Evolutionary conservation across 35 echinoderm and acorn worm species (phyloP), one percentile per base, ranked within the genome.

Genomic region (Apostichopus parvimensis): DNA sequence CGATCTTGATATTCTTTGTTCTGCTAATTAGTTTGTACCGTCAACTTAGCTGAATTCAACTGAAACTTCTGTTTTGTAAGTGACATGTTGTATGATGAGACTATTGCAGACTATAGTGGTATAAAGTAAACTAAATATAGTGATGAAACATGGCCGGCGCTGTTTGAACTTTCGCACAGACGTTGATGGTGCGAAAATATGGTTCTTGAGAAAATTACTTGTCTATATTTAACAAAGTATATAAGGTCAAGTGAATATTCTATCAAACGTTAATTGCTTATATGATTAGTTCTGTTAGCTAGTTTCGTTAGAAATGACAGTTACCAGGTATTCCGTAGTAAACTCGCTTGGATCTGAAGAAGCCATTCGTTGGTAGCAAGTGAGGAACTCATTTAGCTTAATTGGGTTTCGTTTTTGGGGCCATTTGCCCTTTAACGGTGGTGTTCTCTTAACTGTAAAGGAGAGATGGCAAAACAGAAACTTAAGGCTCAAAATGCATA

Each of bases 341-440:
- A 84, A 84, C 58, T 59, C 81, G 52, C 56, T 84, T 23, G 81
- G 81, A 8, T 84, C 81, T 4, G 54, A 22, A 6, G 56, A 84
- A 6, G 81, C 81, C 81, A 84, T 84, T 58, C 24, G 17, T 2
- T 54, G 81, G 11, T 58, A 84, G 20, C 54, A 23, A 8, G 6
- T 4, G 10, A 59, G 55, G 24, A 84, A 84, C 3, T 84, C 23
- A 3, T 6, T 24, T 84, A 15, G 24, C 57, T 4, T 15, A 58
- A 84, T n/a, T 24, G 81, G 81, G 5, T 84, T 59, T n/a, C 57
- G 81, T 60, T 58, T 56, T 18, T 57, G 5, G 6, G 81, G 81
- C 81, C 81, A 84, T n/a, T n/a, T 84, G 6, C 81, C 17, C 6
- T 6, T 84, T 58, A 75, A 22, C 5, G 71, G 71, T 75, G 71